A percentile compares a stretch with the other conserved stretches of the same genome.
Evolutionary conservation across 2,888 invertebrate genomes (phyloP).

Genomic region (Ypsolopha sequella): DNA sequence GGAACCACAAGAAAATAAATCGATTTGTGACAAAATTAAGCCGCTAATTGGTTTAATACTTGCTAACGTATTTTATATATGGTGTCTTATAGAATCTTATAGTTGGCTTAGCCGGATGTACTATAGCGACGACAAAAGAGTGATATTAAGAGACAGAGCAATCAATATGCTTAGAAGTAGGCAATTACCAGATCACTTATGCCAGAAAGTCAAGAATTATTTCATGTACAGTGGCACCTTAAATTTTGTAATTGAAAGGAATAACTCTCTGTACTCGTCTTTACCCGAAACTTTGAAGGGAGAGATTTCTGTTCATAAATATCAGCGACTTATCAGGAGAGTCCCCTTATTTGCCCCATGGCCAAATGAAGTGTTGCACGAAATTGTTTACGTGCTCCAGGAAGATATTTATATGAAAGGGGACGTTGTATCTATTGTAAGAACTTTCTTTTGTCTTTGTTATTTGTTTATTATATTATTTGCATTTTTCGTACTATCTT

Average conservation of each 20-base stretch:
- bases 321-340: constrained; percentile 13
- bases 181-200: constrained; percentile 18
- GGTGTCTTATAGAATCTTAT: constrained; percentile 21
- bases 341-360: constrained; percentile 23
- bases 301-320: constrained; percentile 15
- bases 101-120: constrained; percentile 10
- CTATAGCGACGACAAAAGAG: not conserved
- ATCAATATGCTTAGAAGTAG: constrained; percentile 12
- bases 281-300: constrained; percentile 17
- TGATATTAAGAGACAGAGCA: constrained; percentile 8
- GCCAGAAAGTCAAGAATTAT: constrained; percentile 15
- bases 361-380: constrained; percentile 17
- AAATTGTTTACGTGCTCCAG: constrained; percentile 14
- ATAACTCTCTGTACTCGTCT: constrained; percentile 14
- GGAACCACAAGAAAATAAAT: too few species aligned
- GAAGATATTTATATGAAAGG: constrained; percentile 18
- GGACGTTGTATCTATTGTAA: constrained; percentile 22
- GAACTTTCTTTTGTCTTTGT: constrained; percentile 7
- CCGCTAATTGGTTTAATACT: constrained; percentile 17
- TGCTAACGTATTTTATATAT: constrained; percentile 20
- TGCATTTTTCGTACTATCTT: not conserved
- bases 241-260: constrained; percentile 12
- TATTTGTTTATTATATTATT: too few species aligned
- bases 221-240: constrained; percentile 15
- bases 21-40: too few species aligned